Evolutionary conservation across 1,140 invertebrate genomes (phyloP).

Genomic region (Drosophila rufa): DNA sequence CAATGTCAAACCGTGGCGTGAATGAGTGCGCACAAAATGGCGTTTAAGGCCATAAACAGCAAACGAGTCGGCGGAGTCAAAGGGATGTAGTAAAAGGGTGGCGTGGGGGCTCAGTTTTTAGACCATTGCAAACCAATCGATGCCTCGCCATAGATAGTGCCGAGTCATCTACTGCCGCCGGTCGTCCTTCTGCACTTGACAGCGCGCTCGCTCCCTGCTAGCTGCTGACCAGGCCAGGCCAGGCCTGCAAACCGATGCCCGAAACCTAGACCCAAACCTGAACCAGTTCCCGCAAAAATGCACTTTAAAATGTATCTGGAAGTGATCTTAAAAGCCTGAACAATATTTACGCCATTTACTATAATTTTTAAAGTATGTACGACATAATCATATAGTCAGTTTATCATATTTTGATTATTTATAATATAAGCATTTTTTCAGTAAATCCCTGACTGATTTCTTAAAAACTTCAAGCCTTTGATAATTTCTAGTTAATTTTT

Average conservation of each 20-base stretch:
- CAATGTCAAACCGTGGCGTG: slow-evolving; percentile 65
- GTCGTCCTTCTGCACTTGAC: slow-evolving; percentile 65
- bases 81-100: slow-evolving; percentile 2
- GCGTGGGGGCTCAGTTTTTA: slow-evolving; percentile 28
- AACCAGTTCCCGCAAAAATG: not conserved
- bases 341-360: too few species aligned
- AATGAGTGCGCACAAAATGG: slow-evolving; percentile 80
- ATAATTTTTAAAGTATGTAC: too few species aligned
- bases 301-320: slow-evolving; percentile 1
- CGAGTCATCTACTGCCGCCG: slow-evolving; percentile 53
- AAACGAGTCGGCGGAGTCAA: slow-evolving; percentile 27
- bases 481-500: not conserved
- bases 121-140: slow-evolving; percentile 71
- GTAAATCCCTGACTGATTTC: too few species aligned
- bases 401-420: not conserved
- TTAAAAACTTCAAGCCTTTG: not conserved
- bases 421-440: too few species aligned
- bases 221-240: slow-evolving; percentile 20
- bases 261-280: slow-evolving; percentile 32
- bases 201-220: slow-evolving; percentile 36
- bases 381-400: not conserved
- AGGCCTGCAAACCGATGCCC: slow-evolving; percentile 26
- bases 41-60: slow-evolving; percentile 79
- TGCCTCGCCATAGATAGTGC: slow-evolving; percentile 69
- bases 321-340: not conserved